A percentile compares a stretch with the other conserved stretches of the same genome.
Conservation (phyloP, 2,797 vertebrate species). For the Micropoecilia bifurca region DNA sequence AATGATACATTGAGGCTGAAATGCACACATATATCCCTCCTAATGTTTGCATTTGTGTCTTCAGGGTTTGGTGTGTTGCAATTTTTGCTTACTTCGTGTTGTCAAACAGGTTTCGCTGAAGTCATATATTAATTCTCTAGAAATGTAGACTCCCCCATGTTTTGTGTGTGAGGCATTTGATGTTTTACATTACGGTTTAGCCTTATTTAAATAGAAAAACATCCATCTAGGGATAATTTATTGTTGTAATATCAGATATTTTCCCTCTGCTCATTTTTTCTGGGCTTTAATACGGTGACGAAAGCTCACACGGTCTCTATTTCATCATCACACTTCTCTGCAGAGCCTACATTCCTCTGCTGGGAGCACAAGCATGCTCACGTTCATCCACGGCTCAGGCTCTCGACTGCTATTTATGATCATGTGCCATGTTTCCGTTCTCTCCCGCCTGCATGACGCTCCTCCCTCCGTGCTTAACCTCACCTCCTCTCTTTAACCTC, state of each 20-base stretch:
- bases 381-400: conserved; percentile 30
- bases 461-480: conserved; percentile 56
- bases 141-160: not conserved
- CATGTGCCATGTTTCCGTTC: conserved; percentile 72
- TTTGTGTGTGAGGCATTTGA: not conserved
- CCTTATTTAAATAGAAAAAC: not conserved
- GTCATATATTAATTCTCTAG: not conserved
- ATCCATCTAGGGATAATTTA: not conserved
- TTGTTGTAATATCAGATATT: not conserved
- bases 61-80: not conserved
- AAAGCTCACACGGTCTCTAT: conserved; percentile 25
- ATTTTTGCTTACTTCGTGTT: not conserved
- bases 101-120: not conserved
- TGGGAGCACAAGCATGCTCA: conserved; percentile 43
- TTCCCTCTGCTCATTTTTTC: conserved; percentile 17
- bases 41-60: not conserved
- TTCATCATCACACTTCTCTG: conserved; percentile 57
- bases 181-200: not conserved
- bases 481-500: conserved; percentile 46
- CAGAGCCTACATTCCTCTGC: conserved; percentile 58
- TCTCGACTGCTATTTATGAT: conserved; percentile 62
- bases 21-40: not conserved
- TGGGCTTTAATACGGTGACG: conserved; percentile 33
- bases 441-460: conserved; percentile 58
- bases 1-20: not conserved